Evolutionary conservation across 2,888 invertebrate species (phyloP).

Genomic region (Lissonota sp.): DNA sequence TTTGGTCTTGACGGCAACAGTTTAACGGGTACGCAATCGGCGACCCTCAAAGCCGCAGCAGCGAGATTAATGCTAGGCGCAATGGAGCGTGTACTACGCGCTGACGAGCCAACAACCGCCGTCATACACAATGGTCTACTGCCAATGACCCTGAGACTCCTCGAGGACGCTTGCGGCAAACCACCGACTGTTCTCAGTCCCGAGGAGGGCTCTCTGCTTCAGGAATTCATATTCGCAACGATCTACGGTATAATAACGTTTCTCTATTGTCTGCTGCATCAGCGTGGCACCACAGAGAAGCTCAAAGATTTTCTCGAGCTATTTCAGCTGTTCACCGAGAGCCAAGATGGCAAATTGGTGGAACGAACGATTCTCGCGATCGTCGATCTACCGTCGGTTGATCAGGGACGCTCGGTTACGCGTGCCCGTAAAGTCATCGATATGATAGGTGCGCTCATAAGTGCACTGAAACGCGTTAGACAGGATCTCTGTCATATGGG

Average conservation of each 20-base stretch:
- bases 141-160: conserved; percentile 86
- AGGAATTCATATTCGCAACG: conserved; percentile 87
- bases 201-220: conserved; percentile 85
- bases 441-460: conserved; percentile 85
- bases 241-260: conserved; percentile 86
- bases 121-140: conserved; percentile 87
- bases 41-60: conserved; percentile 85
- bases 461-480: conserved; percentile 86
- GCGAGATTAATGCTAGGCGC: conserved; percentile 86
- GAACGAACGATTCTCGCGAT: conserved; percentile 86
- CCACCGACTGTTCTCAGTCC: conserved; percentile 67
- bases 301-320: conserved; percentile 86
- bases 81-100: conserved; percentile 85
- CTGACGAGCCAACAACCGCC: conserved; percentile 85
- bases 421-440: conserved; percentile 86
- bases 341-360: conserved; percentile 86
- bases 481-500: conserved; percentile 86
- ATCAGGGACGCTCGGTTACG: conserved; percentile 81
- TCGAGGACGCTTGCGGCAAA: conserved; percentile 85
- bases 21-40: conserved; percentile 82
- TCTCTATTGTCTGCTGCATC: conserved; percentile 86
- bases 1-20: conserved; percentile 85
- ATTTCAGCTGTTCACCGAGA: conserved; percentile 86
- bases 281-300: conserved; percentile 84
- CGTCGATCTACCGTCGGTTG: conserved; percentile 84